Base-by-base conservation (phyloP, 1,140 invertebrate species). In the Ceratoteleas bidentatus region DNA sequence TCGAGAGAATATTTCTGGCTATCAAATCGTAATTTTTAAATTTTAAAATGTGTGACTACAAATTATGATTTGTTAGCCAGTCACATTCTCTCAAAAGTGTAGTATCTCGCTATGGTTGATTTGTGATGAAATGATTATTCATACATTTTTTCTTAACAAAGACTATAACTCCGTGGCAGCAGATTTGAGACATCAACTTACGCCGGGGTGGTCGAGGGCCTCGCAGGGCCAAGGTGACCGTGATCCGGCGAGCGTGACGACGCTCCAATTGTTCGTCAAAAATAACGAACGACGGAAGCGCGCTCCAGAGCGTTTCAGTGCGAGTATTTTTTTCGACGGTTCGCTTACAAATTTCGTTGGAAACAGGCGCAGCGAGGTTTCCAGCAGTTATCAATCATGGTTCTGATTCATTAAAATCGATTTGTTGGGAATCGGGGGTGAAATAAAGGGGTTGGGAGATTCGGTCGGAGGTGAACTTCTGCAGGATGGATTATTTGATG, bases 201-300 rank as follows among this genome's bases (percentile, higher is more conserved):
- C 69, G 56, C 38, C 60, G 74, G 69, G 78, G 77, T 83, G 74
- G 64, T 45, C 57, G 50, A 69, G 73, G 64, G 69, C 24, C 70
- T 78, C 76, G 45, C 68, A 32, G 57, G 45, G 52, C 56, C 66
- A 69, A 72, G 68, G 47, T 66, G 49, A 66, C 65, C 52, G 57
- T 69, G 60, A 70, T 65, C 24, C 24, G 69, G 58, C 56, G 38
- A 58, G 53, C 50, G 64, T 52, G 53, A 50, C 24, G 24, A 24
- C 24, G 4, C 24, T 24, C 24, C 10, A 43, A 60, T 69, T 52
- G 58, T 68, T 68, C 32, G 49, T 56, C 40, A 16, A 45, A 68
- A 56, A 24, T 47, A 57, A 52, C 9, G 36, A 38, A 52, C 32
- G 33, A 15, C 32, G 6, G 3, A 14, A 16, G 11, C 11, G 13